Evolutionary conservation across 1,140 invertebrate species (phyloP).

Genomic region (Diorhabda carinulata): DNA sequence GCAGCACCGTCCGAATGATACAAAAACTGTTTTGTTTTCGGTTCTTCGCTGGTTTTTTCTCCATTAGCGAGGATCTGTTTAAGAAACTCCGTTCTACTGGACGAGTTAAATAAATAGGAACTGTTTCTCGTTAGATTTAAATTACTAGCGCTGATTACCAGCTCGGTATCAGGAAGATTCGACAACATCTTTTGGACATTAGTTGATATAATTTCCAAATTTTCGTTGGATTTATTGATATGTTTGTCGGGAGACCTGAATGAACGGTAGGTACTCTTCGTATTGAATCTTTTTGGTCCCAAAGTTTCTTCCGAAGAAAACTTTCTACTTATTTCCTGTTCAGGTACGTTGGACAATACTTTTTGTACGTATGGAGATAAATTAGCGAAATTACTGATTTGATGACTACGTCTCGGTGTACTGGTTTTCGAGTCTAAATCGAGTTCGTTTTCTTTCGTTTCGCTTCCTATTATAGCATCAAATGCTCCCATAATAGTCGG

Average conservation of each 20-base stretch:
- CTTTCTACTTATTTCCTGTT: slow-evolving; percentile 49
- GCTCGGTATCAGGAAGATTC: slow-evolving; percentile 51
- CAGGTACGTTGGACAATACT: slow-evolving; percentile 53
- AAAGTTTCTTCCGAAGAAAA: slow-evolving; percentile 51
- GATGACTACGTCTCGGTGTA: slow-evolving; percentile 33
- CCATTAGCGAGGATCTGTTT: slow-evolving; percentile 10
- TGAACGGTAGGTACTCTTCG: slow-evolving; percentile 53
- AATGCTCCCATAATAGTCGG: slow-evolving; percentile 46
- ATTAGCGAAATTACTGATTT: slow-evolving; percentile 49
- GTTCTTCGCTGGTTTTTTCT: neutral
- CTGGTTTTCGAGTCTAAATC: slow-evolving; percentile 22
- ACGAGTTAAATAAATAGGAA: slow-evolving; percentile 33
- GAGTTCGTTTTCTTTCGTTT: slow-evolving; percentile 21
- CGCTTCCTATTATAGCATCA: slow-evolving; percentile 40
- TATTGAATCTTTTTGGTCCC: slow-evolving; percentile 27
- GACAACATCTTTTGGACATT: slow-evolving; percentile 58
- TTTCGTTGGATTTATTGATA: slow-evolving; percentile 40
- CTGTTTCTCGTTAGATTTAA: slow-evolving; percentile 27
- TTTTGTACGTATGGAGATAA: slow-evolving; percentile 57
- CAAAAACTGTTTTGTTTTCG: slow-evolving; percentile 13
- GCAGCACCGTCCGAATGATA: slow-evolving; percentile 18
- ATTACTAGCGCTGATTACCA: slow-evolving; percentile 36
- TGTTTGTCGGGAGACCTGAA: slow-evolving; percentile 30
- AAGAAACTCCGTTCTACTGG: slow-evolving; percentile 16
- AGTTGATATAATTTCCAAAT: slow-evolving; percentile 48